Base-by-base conservation (phyloP, 2,888 invertebrate species). In the Standfussiana lucernea region DNA sequence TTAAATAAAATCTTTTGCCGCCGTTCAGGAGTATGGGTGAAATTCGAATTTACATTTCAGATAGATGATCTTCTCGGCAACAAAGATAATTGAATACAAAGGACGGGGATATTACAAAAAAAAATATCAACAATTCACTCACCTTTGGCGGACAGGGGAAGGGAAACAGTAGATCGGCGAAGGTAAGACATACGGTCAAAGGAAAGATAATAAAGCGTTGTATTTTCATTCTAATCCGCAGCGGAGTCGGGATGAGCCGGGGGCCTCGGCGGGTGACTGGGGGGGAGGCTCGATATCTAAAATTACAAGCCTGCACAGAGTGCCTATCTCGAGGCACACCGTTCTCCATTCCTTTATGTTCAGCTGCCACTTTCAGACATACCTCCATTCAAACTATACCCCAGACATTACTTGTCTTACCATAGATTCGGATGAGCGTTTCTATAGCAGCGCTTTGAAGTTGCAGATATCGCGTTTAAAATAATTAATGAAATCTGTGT, bases 141-240 rank as follows among this genome's bases (percentile, higher is more conserved):
- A 92, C 91, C 91, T 93, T 93, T 89, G 87, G 89, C 86, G 85
- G 89, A 84, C 86, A 89, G 85, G 87, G 88, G 88, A 89, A 91
- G 89, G 90, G 90, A 89, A 93, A 93, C 90, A 91, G 90, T 90
- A 90, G 90, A 90, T 92, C 84, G 88, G 92, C 78, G 91, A 93
- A 94, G 93, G 94, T 95, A 94, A 95, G 94, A 94, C 94, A 93
- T 93, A 95, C 94, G 95, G 95, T 95, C 96, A 96, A 95, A 95
- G 93, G 91, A 91, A 95, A 95, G 94, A 95, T 96, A 95, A 95
- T 95, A 95, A 95, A 95, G 92, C 94, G 94, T 95, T 95, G 95
- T 96, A 93, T 95, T 96, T 94, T 95, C 95, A 95, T 95, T 95
- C 93, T 96, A 95, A 96, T 96, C 95, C 94, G 91, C 92, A 91